These are phyloP conservation scores for Nothocercus julius DNA, from an alignment of 2,113 vertebrate genomes.

Conservation along the genomic window DNA sequence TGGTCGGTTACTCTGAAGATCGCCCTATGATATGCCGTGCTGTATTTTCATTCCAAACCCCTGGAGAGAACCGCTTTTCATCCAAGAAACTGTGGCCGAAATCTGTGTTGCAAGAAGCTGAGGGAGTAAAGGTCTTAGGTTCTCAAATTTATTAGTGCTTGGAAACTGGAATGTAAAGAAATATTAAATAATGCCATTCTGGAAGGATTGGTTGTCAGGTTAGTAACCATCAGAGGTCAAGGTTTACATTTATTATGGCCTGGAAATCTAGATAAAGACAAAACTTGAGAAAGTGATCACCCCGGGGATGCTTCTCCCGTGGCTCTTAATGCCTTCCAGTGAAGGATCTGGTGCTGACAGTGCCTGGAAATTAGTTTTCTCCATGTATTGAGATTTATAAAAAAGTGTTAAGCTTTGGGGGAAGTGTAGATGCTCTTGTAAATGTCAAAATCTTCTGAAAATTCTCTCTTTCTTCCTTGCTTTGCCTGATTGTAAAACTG, in stretches of 20 bases:
- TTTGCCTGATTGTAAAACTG: not conserved
- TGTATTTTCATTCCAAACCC: not conserved
- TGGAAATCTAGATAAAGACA: not conserved
- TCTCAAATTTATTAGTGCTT: not conserved
- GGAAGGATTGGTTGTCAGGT: not conserved
- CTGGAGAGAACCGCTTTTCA: not conserved
- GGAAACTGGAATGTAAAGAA: not conserved
- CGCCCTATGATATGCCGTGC: not conserved
- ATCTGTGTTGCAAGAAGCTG: not conserved
- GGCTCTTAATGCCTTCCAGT: not conserved
- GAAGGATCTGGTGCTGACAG: not conserved
- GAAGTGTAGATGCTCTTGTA: not conserved
- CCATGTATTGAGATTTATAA: fast-evolving
- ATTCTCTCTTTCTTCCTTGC: not conserved
- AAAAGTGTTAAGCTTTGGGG: fast-evolving
- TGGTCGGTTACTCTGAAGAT: not conserved
- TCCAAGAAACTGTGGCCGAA: not conserved
- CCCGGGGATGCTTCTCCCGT: fast-evolving
- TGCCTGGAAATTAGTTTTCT: not conserved
- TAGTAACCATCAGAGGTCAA: not conserved
- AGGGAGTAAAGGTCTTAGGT: fast-evolving
- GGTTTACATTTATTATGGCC: not conserved
- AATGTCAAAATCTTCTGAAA: not conserved
- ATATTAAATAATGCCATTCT: not conserved
- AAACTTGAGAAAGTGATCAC: not conserved